A percentile compares a stretch with the other conserved stretches of the same genome.
Evolutionary conservation across 2,888 invertebrate genomes (phyloP).

Genomic region (Parnassius mnemosyne): DNA sequence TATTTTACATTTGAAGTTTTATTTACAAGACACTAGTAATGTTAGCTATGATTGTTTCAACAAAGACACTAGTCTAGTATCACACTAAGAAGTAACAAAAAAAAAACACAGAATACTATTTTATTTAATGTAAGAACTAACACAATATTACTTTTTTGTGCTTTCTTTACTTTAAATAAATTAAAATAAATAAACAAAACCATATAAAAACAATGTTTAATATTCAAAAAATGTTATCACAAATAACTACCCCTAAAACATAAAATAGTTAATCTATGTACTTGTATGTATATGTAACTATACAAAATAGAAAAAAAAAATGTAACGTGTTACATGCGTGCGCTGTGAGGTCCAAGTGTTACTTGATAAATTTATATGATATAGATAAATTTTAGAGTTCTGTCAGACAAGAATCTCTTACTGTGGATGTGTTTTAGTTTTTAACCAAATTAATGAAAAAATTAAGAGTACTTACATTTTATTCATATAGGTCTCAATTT

Average conservation of each 20-base stretch:
- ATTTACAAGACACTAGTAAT: no score
- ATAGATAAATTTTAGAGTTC: no score
- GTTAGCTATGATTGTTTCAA: background rate
- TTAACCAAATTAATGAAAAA: no score
- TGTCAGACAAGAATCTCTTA: no score
- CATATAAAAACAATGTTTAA: conserved; percentile 5
- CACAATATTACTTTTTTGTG: conserved; percentile 17
- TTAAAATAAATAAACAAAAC: conserved; percentile 16
- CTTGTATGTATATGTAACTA: background rate
- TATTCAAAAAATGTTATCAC: conserved; percentile 13
- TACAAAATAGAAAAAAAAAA: no score
- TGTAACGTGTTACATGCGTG: no score
- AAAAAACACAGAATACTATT: conserved; percentile 34
- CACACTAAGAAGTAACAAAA: conserved; percentile 28
- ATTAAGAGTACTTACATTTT: no score
- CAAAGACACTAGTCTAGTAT: conserved; percentile 33
- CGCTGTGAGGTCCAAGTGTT: no score
- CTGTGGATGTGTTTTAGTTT: no score
- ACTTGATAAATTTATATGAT: no score
- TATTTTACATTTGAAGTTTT: no score
- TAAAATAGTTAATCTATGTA: conserved; percentile 14
- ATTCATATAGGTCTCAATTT: no score
- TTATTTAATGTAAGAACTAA: conserved; percentile 28
- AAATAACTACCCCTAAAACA: conserved; percentile 10
- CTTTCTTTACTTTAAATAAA: conserved; percentile 13